Conservation (phyloP, 1,140 invertebrate genomes). For the Diorhabda carinulata region DNA sequence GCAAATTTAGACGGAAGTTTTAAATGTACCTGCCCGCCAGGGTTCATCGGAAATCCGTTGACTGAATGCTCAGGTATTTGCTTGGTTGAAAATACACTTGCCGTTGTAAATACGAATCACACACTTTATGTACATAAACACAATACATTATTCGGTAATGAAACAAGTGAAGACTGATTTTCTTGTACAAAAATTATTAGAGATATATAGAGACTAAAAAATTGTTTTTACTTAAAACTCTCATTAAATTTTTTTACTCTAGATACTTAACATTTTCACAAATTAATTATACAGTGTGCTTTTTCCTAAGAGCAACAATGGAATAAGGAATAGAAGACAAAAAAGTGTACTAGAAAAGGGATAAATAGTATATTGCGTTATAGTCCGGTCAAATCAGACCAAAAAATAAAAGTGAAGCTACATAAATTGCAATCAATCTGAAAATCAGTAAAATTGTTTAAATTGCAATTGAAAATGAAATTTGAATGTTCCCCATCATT, state of each 20-base stretch:
- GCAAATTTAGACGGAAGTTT: conserved; percentile 69
- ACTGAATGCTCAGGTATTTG: conserved; percentile 63
- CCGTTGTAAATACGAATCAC: not conserved
- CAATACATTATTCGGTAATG: conserved; percentile 25
- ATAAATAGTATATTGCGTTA: too few relatives aligned
- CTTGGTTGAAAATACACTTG: conserved; percentile 6
- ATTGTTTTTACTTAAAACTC: not conserved
- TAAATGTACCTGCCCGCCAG: conserved; percentile 70
- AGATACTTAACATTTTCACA: not conserved
- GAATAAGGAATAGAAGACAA: too few relatives aligned
- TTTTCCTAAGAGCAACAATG: too few relatives aligned
- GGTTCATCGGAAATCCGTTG: conserved; percentile 71
- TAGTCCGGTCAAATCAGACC: too few relatives aligned
- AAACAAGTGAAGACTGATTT: conserved; percentile 45
- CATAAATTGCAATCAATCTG: too few relatives aligned
- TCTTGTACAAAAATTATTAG: conserved; percentile 38
- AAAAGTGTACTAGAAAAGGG: too few relatives aligned
- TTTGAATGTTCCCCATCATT: too few relatives aligned
- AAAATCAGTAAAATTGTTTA: too few relatives aligned
- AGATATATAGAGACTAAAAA: not conserved
- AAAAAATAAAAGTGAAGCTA: too few relatives aligned
- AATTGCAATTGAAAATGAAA: too few relatives aligned
- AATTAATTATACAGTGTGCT: too few relatives aligned
- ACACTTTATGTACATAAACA: conserved; percentile 1
- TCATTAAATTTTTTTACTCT: not conserved